Conservation (phyloP, 2,888 invertebrate species). For the Bombyx huttoni region DNA sequence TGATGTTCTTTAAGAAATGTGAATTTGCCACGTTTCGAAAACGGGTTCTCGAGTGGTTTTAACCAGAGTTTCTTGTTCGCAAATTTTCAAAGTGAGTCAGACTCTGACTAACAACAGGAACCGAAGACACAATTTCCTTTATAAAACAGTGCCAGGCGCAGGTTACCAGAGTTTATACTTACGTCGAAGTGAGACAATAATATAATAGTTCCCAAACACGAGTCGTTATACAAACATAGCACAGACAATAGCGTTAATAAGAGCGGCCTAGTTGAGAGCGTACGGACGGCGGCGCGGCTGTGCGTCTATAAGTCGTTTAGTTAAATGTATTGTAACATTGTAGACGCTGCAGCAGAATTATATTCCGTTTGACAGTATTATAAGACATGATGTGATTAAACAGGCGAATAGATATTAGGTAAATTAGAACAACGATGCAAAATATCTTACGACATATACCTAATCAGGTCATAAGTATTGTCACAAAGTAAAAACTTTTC, state of each 20-base stretch:
- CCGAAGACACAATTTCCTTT: neutral
- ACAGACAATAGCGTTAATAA: constrained; percentile 57
- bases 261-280: constrained; percentile 56
- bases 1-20: too few species aligned
- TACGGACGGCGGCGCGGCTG: constrained; percentile 40
- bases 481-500: too few species aligned
- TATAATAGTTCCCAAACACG: neutral
- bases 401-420: too few species aligned
- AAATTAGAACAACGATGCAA: too few species aligned
- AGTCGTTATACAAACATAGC: constrained; percentile 31
- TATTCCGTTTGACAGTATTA: too few species aligned
- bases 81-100: too few species aligned
- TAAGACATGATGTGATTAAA: too few species aligned
- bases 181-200: neutral
- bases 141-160: neutral
- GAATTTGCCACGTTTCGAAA: too few species aligned
- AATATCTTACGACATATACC: too few species aligned
- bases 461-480: too few species aligned
- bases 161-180: neutral
- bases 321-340: neutral
- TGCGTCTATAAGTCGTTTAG: neutral
- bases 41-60: too few species aligned
- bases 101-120: neutral
- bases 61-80: too few species aligned
- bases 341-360: neutral